Conservation (phyloP, 2,113 vertebrate species). For the Miniopterus natalensis region DNA sequence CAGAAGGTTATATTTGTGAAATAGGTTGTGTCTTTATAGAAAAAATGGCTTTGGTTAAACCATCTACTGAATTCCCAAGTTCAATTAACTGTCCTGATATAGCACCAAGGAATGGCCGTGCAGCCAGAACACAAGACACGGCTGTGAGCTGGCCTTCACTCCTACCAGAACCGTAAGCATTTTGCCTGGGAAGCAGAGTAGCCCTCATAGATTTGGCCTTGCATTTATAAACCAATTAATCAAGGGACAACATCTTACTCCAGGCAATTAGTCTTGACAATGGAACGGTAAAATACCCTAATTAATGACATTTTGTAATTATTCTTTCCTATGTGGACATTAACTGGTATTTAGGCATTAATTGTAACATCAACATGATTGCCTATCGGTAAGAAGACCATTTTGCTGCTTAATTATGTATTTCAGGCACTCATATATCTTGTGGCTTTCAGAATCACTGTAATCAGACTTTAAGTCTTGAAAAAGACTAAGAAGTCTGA, state of each 20-base stretch:
- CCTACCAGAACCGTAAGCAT: background rate
- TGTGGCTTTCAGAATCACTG: conserved; percentile 14
- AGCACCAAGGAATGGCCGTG: background rate
- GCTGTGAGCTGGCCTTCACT: background rate
- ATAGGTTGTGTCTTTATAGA: background rate
- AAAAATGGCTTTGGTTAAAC: background rate
- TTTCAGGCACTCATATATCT: conserved; percentile 63
- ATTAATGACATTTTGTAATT: conserved; percentile 76
- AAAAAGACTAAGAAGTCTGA: background rate
- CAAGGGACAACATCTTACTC: conserved; percentile 56
- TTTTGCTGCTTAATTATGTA: conserved; percentile 73
- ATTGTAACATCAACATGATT: conserved; percentile 71
- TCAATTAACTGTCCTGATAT: background rate
- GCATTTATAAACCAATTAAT: conserved; percentile 69
- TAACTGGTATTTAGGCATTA: conserved; percentile 56
- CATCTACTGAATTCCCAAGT: background rate
- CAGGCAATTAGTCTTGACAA: conserved; percentile 78
- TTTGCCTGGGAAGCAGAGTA: conserved; percentile 5
- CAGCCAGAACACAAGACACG: background rate
- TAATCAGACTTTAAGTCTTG: conserved; percentile 4
- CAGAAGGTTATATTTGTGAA: background rate
- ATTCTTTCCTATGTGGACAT: conserved; percentile 62
- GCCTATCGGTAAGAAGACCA: conserved; percentile 59
- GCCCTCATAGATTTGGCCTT: conserved; percentile 33
- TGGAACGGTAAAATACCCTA: conserved; percentile 68